These are phyloP conservation scores for Margaritifera margaritifera DNA, from an alignment of 2,888 invertebrate species.

Conservation along the genomic window DNA sequence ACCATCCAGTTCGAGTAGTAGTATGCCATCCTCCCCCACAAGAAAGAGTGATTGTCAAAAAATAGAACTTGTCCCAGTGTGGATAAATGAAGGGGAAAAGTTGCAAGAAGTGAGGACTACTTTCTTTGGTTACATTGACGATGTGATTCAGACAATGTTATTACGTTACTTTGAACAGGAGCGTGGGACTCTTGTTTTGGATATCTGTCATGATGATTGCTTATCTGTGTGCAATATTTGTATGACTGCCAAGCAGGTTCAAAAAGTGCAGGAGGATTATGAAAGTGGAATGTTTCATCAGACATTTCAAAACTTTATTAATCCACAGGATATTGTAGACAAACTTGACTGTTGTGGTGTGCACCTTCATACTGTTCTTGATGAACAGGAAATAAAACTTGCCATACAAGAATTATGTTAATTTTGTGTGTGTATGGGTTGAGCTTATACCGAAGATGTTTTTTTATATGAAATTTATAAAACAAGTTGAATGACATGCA, in stretches of 20 bases:
- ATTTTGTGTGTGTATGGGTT: constrained; percentile 6
- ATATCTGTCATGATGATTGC: constrained; percentile 54
- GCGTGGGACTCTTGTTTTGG: constrained; percentile 64
- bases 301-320: constrained; percentile 52
- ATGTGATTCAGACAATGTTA: constrained; percentile 49
- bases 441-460: too few relatives aligned
- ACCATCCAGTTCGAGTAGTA: constrained; percentile 22
- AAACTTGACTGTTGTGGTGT: constrained; percentile 56
- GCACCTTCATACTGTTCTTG: constrained; percentile 53
- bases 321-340: constrained; percentile 48
- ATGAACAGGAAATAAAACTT: constrained; percentile 55
- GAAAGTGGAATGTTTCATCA: constrained; percentile 51
- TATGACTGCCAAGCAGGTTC: constrained; percentile 59
- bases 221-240: constrained; percentile 64
- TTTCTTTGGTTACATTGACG: constrained; percentile 45
- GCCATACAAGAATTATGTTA: constrained; percentile 52
- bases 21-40: constrained; percentile 14
- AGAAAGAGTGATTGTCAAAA: constrained; percentile 36
- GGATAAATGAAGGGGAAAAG: constrained; percentile 37
- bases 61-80: constrained; percentile 38
- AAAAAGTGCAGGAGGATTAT: constrained; percentile 54
- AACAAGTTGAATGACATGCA: too few relatives aligned
- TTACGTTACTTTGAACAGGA: constrained; percentile 70
- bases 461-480: too few relatives aligned
- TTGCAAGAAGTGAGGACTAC: constrained; percentile 33